phyloP scores from a whole-genome alignment of 2,113 vertebrate genomes.

The Callipepla squamata region DNA sequence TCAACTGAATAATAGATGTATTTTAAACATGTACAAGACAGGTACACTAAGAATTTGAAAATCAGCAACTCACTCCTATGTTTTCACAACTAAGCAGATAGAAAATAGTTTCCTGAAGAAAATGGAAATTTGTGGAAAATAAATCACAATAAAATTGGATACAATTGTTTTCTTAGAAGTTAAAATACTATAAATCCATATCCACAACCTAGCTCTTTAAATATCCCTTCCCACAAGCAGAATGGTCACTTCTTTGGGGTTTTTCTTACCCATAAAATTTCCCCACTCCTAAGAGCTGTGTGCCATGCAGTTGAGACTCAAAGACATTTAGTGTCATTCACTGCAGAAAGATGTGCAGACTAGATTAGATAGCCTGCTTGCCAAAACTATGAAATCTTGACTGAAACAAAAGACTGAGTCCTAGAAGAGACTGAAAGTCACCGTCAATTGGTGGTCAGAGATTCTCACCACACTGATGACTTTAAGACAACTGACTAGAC shows the following conservation, averaged over 20 bases:
- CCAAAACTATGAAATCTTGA: background rate
- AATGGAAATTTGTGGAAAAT: background rate
- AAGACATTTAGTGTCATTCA: background rate
- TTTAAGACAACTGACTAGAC: background rate
- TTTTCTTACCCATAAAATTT: background rate
- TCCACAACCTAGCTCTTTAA: background rate
- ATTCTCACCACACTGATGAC: background rate
- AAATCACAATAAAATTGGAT: background rate
- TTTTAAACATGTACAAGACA: background rate
- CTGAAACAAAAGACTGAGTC: background rate
- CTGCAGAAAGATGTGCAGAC: background rate
- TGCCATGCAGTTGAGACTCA: background rate
- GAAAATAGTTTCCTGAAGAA: background rate
- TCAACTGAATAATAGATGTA: background rate
- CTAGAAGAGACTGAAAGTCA: conserved; percentile 2
- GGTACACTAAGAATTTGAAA: background rate
- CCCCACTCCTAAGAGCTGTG: background rate
- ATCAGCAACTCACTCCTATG: background rate
- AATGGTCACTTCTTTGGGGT: background rate
- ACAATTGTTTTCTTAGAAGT: background rate
- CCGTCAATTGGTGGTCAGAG: conserved; percentile 30
- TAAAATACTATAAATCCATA: background rate
- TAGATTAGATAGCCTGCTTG: conserved; percentile 12
- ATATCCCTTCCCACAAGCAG: background rate
- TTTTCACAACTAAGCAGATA: background rate